These are phyloP conservation scores for Netelia virgata DNA, from an alignment of 2,888 invertebrate genomes.

Conservation along the genomic window DNA sequence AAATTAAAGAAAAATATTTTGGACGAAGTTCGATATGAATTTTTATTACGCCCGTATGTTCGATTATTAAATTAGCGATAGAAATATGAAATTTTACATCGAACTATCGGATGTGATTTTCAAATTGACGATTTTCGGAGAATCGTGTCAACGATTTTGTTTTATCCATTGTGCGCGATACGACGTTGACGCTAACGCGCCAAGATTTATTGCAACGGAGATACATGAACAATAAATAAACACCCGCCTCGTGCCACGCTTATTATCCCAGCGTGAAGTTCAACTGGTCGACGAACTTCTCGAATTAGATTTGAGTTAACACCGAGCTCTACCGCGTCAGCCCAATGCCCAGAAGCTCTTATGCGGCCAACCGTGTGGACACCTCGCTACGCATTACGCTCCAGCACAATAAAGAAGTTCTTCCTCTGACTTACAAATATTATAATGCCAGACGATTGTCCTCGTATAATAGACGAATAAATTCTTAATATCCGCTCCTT, in stretches of 20 bases:
- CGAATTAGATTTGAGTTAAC: constrained; percentile 58
- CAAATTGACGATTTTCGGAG: no score
- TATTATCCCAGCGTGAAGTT: constrained; percentile 52
- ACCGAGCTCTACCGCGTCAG: not conserved
- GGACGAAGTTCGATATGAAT: no score
- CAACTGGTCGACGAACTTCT: constrained; percentile 66
- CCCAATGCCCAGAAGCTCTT: constrained; percentile 30
- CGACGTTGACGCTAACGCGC: not conserved
- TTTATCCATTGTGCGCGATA: constrained; percentile 10
- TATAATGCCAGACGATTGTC: not conserved
- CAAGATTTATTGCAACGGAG: constrained; percentile 8
- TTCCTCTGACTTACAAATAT: constrained; percentile 2
- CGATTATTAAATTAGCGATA: no score
- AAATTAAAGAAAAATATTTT: not conserved
- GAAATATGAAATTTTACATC: no score
- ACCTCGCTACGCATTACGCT: constrained; percentile 24
- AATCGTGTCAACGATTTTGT: not conserved
- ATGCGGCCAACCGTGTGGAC: constrained; percentile 32
- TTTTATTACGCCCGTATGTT: no score
- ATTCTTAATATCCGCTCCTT: not conserved
- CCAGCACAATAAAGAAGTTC: constrained; percentile 47
- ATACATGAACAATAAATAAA: constrained; percentile 23
- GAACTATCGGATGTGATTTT: no score
- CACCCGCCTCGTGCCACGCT: not conserved
- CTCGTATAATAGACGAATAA: not conserved